Conservation (phyloP, 2,113 vertebrate species). For the Strix aluco region DNA sequence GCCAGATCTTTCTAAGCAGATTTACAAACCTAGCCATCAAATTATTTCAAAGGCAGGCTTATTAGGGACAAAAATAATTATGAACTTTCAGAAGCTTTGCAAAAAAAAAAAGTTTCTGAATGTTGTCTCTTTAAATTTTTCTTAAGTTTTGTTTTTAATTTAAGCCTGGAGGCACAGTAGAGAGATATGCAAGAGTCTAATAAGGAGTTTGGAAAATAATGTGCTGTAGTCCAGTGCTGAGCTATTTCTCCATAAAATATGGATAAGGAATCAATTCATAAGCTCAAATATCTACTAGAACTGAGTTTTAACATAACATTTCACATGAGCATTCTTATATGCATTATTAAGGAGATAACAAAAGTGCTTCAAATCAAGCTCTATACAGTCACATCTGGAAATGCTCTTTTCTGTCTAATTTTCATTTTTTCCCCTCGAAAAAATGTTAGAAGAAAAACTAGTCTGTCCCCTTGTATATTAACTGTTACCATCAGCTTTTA, state of each 20-base stretch:
- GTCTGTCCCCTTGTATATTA: constrained; percentile 29
- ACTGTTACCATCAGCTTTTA: constrained; percentile 74
- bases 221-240: neutral
- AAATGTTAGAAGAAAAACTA: constrained; percentile 38
- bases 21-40: constrained; percentile 58
- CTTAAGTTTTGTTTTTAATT: constrained; percentile 60
- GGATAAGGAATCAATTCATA: constrained; percentile 57
- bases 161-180: constrained; percentile 58
- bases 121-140: constrained; percentile 65
- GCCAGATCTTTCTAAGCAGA: constrained; percentile 31
- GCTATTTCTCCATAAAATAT: constrained; percentile 50
- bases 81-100: constrained; percentile 43
- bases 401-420: constrained; percentile 57
- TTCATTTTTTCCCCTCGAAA: neutral
- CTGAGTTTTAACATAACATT: constrained; percentile 30
- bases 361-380: constrained; percentile 50
- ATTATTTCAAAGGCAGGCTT: constrained; percentile 58
- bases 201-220: constrained; percentile 39
- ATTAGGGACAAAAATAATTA: constrained; percentile 63
- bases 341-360: constrained; percentile 63
- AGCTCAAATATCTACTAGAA: constrained; percentile 23
- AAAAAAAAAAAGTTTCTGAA: constrained; percentile 48
- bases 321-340: constrained; percentile 26
- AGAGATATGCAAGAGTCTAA: constrained; percentile 29
- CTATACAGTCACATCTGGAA: constrained; percentile 69